phyloP scores from a whole-genome alignment of 2,113 vertebrate species.

The Electrona antarctica region DNA sequence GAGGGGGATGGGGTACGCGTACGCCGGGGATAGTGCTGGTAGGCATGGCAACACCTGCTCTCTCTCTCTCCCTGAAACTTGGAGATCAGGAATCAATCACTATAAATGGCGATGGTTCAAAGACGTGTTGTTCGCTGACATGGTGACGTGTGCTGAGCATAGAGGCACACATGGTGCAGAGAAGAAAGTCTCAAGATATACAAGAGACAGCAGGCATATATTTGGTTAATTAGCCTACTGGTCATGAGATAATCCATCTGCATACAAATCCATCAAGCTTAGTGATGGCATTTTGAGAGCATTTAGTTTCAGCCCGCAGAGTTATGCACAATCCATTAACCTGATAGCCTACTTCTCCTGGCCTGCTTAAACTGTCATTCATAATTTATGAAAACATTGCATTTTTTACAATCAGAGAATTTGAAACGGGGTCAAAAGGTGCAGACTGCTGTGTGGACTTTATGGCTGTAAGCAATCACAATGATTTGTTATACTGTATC shows the following conservation, averaged over 20 bases:
- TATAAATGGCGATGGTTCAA: no score
- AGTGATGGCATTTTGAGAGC: neutral
- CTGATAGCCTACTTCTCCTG: conserved; percentile 22
- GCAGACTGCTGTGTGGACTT: conserved; percentile 10
- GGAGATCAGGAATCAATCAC: neutral
- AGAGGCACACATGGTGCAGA: no score
- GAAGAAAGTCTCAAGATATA: no score
- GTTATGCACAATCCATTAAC: conserved; percentile 21
- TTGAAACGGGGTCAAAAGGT: conserved; percentile 48
- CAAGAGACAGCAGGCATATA: no score
- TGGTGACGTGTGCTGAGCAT: no score
- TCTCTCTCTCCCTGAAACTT: conserved; percentile 2
- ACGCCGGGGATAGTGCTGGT: neutral
- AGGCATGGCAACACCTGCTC: neutral
- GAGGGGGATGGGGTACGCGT: neutral
- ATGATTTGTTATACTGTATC: neutral
- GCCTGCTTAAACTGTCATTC: conserved; percentile 43
- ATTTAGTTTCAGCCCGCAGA: conserved; percentile 1
- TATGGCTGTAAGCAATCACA: neutral
- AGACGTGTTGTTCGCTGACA: no score
- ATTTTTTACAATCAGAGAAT: conserved; percentile 44
- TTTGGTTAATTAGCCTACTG: no score
- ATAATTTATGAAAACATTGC: conserved; percentile 55
- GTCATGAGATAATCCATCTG: no score
- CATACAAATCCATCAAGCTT: neutral